Evolutionary conservation across 2,888 invertebrate species (phyloP), one percentile per base, ranked within the genome.

Genomic region (Diplolepis rosae): DNA sequence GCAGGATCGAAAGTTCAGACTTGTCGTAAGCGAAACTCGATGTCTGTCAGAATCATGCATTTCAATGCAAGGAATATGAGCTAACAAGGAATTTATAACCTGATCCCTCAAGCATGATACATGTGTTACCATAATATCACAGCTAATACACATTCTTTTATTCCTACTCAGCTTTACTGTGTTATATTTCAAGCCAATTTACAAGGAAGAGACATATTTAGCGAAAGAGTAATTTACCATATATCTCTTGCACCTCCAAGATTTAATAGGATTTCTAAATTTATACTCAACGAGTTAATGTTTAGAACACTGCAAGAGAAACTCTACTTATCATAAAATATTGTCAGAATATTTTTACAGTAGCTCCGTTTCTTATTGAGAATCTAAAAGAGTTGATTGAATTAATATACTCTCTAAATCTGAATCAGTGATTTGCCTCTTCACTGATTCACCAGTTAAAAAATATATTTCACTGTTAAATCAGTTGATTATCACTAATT

Each of bases 1-100:
- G 11, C 35, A 61, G 56, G 56, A 61, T 61, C 56, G 56, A 61
- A 61, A 61, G 56, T 61, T 61, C 35, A 61, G 56, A 61, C 24
- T 61, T 13, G 6, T 50, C 35, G 56, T 61, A 61, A 61, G 56
- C 56, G 56, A 61, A 61, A 51, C 51, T 51, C 51, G 51, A 51
- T 51, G 51, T 51, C 51, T 28, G 51, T 51, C 51, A 51, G 51
- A 51, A 61, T 61, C 56, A 61, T 39, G 35, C 56, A 61, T 61
- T 61, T 61, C 56, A 61, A 24, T 24, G 24, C 56, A 61, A 54
- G 35, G 56, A 61, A 61, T 61, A 61, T 61, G 56, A 61, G 56
- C 39, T 61, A 61, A 61, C 56, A 61, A 61, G 56, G 56, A 61
- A 61, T 61, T 61, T 61, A 61, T 61, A 61, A 61, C 56, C 56